Base-by-base conservation (phyloP, 1,140 invertebrate species). In the Drosophila insularis region DNA sequence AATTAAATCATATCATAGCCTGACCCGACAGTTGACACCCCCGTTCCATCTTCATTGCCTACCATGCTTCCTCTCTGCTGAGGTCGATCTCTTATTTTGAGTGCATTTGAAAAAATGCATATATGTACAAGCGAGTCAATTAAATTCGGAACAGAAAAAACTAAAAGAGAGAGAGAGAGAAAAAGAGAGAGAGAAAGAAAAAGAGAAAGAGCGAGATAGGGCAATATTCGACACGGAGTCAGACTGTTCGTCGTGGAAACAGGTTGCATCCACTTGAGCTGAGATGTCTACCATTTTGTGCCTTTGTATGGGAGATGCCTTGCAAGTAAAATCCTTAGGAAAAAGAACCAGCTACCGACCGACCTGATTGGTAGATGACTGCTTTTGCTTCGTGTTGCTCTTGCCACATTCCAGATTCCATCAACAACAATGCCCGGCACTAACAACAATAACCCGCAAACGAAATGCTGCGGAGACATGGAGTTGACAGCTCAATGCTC, bases 401-500 rank as follows among this genome's bases (percentile, higher is more conserved):
- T 60, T 76, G 65, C 73, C 73, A 62, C 62, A 50, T 50, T 50
- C 43, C 43, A 80, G 84, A 89, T 89, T 89, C 85, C 84, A 80
- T 89, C 84, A 89, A 35, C 80, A 80, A 76, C 79, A 76, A 71
- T 68, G 65, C 65, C 70, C 74, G 81, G 35, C 68, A 77, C 27
- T 67, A 63, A 14, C 72, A 75, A 2, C 65, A 75, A 21, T 68
- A 68, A n/a, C 61, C 81, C 80, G 84, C 89, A 85, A 87, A 89
- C 80, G 80, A 87, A 87, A 87, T 80, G 81, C 73, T 80, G 85
- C 80, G 78, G 85, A 87, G 85, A 87, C 84, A 89, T 87, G 84
- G 89, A 89, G 84, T 87, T 87, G 84, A 87, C 84, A 87, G 84
- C 84, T 87, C 84, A 89, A 87, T 87, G 84, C 84, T 73, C 84